Conservation (phyloP, 2,888 invertebrate genomes). For the Sarcophaga carnaria region DNA sequence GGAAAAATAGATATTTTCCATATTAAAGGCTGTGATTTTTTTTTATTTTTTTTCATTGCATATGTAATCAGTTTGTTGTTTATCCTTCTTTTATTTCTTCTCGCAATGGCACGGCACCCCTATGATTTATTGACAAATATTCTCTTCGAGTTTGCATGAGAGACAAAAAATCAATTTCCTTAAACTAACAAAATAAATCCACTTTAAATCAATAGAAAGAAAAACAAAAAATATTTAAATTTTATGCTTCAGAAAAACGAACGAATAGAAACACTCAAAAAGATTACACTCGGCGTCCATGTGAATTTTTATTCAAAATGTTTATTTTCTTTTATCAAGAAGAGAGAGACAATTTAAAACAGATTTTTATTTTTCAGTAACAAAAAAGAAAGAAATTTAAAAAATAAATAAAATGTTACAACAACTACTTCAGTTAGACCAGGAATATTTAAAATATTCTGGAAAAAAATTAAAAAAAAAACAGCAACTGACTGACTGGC, state of each 20-base stretch:
- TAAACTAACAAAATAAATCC: slow-evolving; percentile 17
- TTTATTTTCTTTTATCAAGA: slow-evolving; percentile 4
- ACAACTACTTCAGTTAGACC: slow-evolving; percentile 37
- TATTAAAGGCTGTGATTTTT: not conserved
- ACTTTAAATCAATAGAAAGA: not conserved
- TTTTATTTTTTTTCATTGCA: not conserved
- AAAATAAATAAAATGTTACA: slow-evolving; percentile 8
- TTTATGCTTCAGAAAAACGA: not conserved
- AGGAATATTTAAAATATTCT: slow-evolving; percentile 18
- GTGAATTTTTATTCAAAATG: slow-evolving; percentile 2
- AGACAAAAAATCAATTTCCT: slow-evolving; percentile 27
- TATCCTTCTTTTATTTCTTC: not conserved
- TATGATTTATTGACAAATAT: slow-evolving; percentile 12
- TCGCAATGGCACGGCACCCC: not conserved
- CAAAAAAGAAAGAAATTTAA: no score
- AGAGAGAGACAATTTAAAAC: slow-evolving; percentile 23
- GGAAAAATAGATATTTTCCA: no score
- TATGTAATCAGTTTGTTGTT: not conserved
- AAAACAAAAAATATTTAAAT: slow-evolving; percentile 22
- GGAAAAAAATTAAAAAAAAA: slow-evolving; percentile 1
- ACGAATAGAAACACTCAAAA: not conserved
- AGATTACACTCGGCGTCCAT: not conserved
- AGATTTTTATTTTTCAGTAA: slow-evolving; percentile 33
- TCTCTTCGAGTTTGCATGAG: not conserved
- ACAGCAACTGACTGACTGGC: not conserved